Percentiles rank a stretch among this genome's conserved stretches.
Conservation (phyloP, 2,113 vertebrate species). For the Oreochromis spilurus region DNA sequence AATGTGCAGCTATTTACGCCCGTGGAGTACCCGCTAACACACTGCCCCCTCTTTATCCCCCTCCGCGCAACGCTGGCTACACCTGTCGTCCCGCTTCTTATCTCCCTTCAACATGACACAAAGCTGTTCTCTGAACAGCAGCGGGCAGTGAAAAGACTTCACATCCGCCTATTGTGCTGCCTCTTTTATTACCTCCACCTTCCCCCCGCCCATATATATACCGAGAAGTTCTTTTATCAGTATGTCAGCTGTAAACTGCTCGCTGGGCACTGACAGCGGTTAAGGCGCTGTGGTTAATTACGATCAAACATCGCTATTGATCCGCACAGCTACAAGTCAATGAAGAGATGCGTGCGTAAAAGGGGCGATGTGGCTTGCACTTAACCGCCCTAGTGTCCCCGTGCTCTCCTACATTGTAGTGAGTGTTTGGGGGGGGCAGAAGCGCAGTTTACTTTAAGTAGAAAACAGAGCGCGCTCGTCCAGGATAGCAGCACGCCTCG, state of each 20-base stretch:
- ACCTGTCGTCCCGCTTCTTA: conserved; percentile 48
- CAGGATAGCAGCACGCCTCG: conserved; percentile 4
- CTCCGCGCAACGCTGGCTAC: not conserved
- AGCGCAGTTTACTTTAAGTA: not conserved
- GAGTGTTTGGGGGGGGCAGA: not conserved
- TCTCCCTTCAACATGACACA: conserved; percentile 8
- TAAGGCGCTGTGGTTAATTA: not conserved
- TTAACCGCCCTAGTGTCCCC: not conserved
- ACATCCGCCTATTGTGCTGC: not conserved
- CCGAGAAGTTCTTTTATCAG: conserved; percentile 26
- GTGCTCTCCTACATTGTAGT: not conserved
- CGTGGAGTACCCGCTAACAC: not conserved
- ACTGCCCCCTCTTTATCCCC: not conserved
- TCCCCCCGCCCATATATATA: not conserved
- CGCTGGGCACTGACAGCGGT: not conserved
- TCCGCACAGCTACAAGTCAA: not conserved
- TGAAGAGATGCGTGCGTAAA: conserved; percentile 22
- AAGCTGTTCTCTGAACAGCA: not conserved
- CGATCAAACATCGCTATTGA: not conserved
- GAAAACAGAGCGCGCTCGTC: not conserved
- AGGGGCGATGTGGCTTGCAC: not conserved
- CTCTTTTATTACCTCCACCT: not conserved
- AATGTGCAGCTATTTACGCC: not conserved
- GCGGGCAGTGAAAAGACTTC: not conserved
- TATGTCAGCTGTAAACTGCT: not conserved